phyloP scores from a whole-genome alignment of 2,888 invertebrate species.

The Lasioglossum vierecki region DNA sequence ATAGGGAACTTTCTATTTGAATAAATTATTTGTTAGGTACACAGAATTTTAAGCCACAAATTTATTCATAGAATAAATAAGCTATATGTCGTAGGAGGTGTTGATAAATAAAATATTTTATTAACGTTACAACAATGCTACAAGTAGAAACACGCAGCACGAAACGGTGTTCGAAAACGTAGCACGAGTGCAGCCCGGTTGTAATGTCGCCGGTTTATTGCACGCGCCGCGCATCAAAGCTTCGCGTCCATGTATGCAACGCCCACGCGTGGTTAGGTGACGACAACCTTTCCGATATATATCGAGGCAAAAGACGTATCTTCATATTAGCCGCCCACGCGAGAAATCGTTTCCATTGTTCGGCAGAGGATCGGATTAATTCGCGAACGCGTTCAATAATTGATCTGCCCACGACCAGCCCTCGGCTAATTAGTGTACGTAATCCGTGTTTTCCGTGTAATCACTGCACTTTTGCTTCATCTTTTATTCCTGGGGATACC shows the following conservation, averaged over 20 bases:
- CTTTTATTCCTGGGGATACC: neutral
- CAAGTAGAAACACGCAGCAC: neutral
- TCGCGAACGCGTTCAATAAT: conserved; percentile 58
- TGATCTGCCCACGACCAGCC: conserved; percentile 55
- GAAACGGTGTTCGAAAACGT: neutral
- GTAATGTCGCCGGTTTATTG: conserved; percentile 41
- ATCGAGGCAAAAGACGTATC: conserved; percentile 51
- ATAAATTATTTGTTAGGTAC: neutral
- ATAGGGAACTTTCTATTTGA: too few species aligned
- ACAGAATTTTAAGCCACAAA: neutral
- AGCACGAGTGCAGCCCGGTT: neutral
- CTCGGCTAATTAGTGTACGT: conserved; percentile 50
- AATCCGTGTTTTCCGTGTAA: conserved; percentile 17
- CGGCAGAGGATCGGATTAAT: conserved; percentile 57
- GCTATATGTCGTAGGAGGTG: neutral
- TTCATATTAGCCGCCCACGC: conserved; percentile 62
- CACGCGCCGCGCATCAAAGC: conserved; percentile 30
- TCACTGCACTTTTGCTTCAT: neutral
- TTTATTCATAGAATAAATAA: too few species aligned
- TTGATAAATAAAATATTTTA: neutral
- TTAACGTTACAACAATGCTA: neutral
- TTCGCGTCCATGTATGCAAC: conserved; percentile 44
- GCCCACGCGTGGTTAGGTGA: conserved; percentile 49
- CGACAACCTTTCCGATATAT: conserved; percentile 57
- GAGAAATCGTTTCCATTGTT: conserved; percentile 62